Base-by-base conservation (phyloP, 2,113 vertebrate species). In the Anarhynchus alexandrinus region DNA sequence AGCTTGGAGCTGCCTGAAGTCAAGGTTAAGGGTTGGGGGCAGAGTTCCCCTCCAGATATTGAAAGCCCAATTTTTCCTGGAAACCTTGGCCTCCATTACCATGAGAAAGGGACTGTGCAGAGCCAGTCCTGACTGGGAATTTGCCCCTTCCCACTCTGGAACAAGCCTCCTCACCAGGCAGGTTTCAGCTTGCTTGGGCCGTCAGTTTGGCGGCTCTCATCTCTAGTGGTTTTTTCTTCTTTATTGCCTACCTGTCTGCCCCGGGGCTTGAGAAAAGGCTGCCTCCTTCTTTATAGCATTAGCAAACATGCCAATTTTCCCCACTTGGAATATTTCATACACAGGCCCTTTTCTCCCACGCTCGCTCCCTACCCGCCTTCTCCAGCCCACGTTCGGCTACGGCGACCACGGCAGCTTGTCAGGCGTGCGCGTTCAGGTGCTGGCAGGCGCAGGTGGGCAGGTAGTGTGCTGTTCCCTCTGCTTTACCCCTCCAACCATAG, bases 141-240 rank as follows among this genome's bases (percentile, higher is more conserved):
- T 81, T 72, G 88, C 88, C 80, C 77, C 92, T 86, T 92, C 95
- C 90, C 90, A 73, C 82, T 84, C 79, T 74, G 82, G 83, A 89
- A 57, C 47, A n/a, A 93, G 86, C 52, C 69, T 77, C 72, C 76
- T 82, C 29, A 42, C 45, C 66, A 84, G 95, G 77, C 96, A 97
- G 88, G 96, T 97, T 85, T 29, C 87, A 69, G 95, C 97, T 97
- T 97, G 97, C 93, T 96, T 10, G 80, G 86, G 85, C 94, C 27
- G 22, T 90, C 85, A 70, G 74, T 85, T 95, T 77, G 93, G 88
- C 7, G 3, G 91, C 70, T 84, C 81, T 88, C 67, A 81, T 95
- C 96, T 92, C 83, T 94, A 42, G 10, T 88, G 92, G 16, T 40
- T 92, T 96, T 47, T 84, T 13, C 83, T 94, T 54, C 66, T 96